Evolutionary conservation across 2,888 invertebrate species (phyloP).

Genomic region (Arenicola marina): DNA sequence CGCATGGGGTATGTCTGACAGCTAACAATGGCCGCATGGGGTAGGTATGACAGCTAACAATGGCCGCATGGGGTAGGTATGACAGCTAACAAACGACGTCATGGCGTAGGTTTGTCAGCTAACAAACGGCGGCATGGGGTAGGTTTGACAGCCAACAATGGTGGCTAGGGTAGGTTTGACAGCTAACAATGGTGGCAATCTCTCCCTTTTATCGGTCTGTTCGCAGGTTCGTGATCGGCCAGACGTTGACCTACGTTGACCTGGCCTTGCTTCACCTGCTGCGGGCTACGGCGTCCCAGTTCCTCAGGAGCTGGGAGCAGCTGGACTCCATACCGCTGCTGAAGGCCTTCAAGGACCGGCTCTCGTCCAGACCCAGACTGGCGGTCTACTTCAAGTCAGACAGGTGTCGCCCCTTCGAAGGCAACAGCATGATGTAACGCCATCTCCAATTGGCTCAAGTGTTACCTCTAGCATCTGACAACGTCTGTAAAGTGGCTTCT

Average conservation of each 20-base stretch:
- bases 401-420: conserved; percentile 37
- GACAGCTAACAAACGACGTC: no score
- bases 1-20: no score
- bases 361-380: conserved; percentile 39
- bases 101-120: no score
- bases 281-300: conserved; percentile 42
- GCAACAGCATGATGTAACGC: conserved; percentile 49
- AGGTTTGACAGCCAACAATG: conserved; percentile 35
- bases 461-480: no score
- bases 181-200: no score
- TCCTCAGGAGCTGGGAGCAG: conserved; percentile 38
- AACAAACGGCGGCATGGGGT: conserved; percentile 48
- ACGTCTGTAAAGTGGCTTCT: no score
- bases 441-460: no score
- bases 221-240: conserved; percentile 43
- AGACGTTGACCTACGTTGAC: conserved; percentile 44
- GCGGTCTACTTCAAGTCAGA: conserved; percentile 43
- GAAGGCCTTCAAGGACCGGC: conserved; percentile 41
- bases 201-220: background rate
- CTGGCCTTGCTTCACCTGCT: conserved; percentile 42
- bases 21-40: no score
- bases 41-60: no score
- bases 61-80: no score
- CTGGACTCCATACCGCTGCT: conserved; percentile 37
- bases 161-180: conserved; percentile 38